Base-by-base conservation (phyloP, 2,113 vertebrate species). In the Donacobius atricapilla region DNA sequence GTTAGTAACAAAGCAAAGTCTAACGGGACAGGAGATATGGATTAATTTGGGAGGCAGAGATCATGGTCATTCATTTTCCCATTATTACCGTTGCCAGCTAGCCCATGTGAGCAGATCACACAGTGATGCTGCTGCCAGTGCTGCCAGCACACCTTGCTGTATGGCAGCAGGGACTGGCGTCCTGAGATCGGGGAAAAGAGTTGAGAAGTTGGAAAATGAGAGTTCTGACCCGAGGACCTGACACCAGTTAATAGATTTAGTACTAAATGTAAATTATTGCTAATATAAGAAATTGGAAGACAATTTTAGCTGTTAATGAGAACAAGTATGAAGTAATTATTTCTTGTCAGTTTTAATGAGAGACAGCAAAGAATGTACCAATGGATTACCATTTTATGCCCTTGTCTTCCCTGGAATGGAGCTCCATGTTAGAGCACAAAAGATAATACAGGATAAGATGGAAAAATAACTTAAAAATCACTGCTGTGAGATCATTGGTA, bases 311-410 rank as follows among this genome's bases (percentile, higher is more conserved):
- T 83, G 83, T 81, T 94, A 96, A 94, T 94, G 66, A 88, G 93
- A 92, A 48, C 82, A 84, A 83, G 73, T 76, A 94, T 78, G 61
- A 96, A 89, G 82, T 84, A 90, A 94, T 93, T 93, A 95, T 83
- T 94, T 93, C 92, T 81, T 93, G 82, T 87, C 82, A 71, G 27
- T 84, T 83, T 86, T 94, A 95, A 94, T 92, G 81, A 90, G 68
- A 87, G 17, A 79, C 33, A 72, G 75, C 47, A 65, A 81, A 90
- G 73, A 84, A 68, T 40, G 42, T 86, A 64, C 35, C 84, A 58
- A 6, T 77, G 60, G 83, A 91, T 89, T 81, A 66, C 31, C 24
- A 44, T 30, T 87, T 77, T 37, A 79, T 76, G 57, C 45, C 51
- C 42, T 22, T 5, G 4, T 33, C 21, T 90, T 87, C 14, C n/a